Conservation (phyloP, 2,888 invertebrate genomes). For the Mesoligia furuncula region DNA sequence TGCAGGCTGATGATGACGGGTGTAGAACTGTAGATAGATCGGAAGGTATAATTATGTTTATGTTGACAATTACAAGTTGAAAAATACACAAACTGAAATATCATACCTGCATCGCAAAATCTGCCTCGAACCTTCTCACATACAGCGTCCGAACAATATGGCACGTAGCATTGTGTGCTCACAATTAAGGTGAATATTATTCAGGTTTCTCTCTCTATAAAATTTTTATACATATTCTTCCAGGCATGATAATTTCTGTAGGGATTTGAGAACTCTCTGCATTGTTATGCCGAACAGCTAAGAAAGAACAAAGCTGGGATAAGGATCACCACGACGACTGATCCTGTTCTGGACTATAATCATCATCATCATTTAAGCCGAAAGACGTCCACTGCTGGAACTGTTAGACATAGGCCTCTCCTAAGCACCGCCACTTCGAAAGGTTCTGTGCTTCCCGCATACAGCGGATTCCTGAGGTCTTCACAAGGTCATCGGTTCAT, state of each 20-base stretch:
- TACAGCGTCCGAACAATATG: conserved; percentile 36
- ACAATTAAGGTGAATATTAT: conserved; percentile 56
- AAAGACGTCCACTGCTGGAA: not conserved
- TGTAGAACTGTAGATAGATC: too few species aligned
- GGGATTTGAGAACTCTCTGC: not conserved
- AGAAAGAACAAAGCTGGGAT: not conserved
- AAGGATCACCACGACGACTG: not conserved
- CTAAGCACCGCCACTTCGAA: not conserved
- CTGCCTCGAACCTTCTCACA: conserved; percentile 39
- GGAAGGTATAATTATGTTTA: not conserved
- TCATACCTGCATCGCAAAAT: conserved; percentile 30
- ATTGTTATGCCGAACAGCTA: not conserved
- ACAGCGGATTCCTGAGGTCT: not conserved
- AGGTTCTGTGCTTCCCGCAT: not conserved
- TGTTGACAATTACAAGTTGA: not conserved
- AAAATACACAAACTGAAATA: not conserved
- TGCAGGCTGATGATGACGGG: too few species aligned
- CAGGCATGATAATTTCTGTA: not conserved
- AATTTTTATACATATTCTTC: conserved; percentile 25
- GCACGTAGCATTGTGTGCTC: conserved; percentile 58
- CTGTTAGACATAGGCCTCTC: not conserved
- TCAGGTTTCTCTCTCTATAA: conserved; percentile 17
- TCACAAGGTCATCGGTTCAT: not conserved
- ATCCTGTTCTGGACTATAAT: too few species aligned
- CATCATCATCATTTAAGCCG: not conserved